A percentile compares a stretch with the other conserved stretches of the same genome.
Conservation (phyloP, 2,888 invertebrate species). For the Bellardia pandia region DNA sequence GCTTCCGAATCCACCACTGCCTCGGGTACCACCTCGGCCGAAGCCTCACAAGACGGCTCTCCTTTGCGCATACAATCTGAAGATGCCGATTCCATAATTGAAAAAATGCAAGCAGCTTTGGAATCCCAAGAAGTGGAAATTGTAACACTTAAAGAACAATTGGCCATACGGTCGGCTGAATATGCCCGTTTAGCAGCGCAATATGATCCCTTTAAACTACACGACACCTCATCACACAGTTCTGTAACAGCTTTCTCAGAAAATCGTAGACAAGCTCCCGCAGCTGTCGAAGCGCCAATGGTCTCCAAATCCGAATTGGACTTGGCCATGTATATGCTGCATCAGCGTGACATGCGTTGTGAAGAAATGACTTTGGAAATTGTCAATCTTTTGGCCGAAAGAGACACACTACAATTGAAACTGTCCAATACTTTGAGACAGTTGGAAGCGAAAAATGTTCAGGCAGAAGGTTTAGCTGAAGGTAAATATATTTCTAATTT, state of each 20-base stretch:
- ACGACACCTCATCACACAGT: slow-evolving; percentile 78
- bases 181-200: slow-evolving; percentile 85
- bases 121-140: slow-evolving; percentile 90
- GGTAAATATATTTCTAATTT: slow-evolving; percentile 35
- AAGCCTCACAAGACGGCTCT: slow-evolving; percentile 74
- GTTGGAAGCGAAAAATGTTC: slow-evolving; percentile 86
- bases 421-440: slow-evolving; percentile 92
- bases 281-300: slow-evolving; percentile 73
- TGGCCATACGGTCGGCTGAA: slow-evolving; percentile 86
- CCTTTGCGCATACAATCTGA: slow-evolving; percentile 74
- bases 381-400: slow-evolving; percentile 92
- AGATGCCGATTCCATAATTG: slow-evolving; percentile 79
- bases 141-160: slow-evolving; percentile 89
- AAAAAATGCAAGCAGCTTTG: slow-evolving; percentile 85
- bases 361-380: slow-evolving; percentile 94
- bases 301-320: slow-evolving; percentile 88
- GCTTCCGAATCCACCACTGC: slow-evolving; percentile 71
- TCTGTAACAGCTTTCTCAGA: slow-evolving; percentile 66
- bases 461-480: slow-evolving; percentile 47
- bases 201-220: slow-evolving; percentile 83
- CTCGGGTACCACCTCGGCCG: slow-evolving; percentile 73
- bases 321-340: slow-evolving; percentile 92
- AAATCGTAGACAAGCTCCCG: slow-evolving; percentile 34
- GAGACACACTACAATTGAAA: slow-evolving; percentile 92
- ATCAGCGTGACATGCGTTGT: slow-evolving; percentile 93